Conservation (phyloP, 2,113 vertebrate species). For the Dromas ardeola region DNA sequence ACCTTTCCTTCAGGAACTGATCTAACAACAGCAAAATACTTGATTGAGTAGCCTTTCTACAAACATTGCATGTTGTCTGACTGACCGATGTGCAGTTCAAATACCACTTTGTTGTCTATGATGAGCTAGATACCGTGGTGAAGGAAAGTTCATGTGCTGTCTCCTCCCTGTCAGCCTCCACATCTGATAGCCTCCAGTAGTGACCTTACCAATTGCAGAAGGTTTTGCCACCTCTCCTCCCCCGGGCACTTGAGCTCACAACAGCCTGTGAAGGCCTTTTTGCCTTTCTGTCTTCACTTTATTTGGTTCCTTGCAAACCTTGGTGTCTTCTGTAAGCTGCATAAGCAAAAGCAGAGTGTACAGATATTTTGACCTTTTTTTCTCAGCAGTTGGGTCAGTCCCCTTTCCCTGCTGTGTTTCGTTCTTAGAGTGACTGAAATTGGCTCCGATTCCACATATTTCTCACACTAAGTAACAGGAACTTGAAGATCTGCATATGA, state of each 20-base stretch:
- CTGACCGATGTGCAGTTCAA: not conserved
- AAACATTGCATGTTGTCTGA: not conserved
- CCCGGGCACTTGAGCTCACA: not conserved
- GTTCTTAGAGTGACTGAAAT: not conserved
- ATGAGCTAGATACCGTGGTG: not conserved
- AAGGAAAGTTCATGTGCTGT: not conserved
- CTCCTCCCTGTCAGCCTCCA: not conserved
- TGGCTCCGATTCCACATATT: conserved; percentile 3
- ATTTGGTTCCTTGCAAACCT: not conserved
- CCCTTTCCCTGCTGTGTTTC: conserved; percentile 5
- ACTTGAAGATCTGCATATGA: not conserved
- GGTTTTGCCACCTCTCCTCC: not conserved
- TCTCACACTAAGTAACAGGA: not conserved
- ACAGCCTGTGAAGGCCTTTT: not conserved
- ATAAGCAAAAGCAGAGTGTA: not conserved
- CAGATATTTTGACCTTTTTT: not conserved
- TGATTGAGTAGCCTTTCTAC: not conserved
- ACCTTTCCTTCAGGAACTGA: not conserved
- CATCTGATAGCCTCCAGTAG: not conserved
- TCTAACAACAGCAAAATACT: not conserved
- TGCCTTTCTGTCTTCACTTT: not conserved
- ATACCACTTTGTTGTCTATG: not conserved
- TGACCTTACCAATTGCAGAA: not conserved
- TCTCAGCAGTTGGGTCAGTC: not conserved
- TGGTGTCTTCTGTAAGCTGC: not conserved